These are phyloP conservation scores for Macropodus opercularis DNA, from an alignment of 2,797 vertebrate genomes.

Conservation along the genomic window DNA sequence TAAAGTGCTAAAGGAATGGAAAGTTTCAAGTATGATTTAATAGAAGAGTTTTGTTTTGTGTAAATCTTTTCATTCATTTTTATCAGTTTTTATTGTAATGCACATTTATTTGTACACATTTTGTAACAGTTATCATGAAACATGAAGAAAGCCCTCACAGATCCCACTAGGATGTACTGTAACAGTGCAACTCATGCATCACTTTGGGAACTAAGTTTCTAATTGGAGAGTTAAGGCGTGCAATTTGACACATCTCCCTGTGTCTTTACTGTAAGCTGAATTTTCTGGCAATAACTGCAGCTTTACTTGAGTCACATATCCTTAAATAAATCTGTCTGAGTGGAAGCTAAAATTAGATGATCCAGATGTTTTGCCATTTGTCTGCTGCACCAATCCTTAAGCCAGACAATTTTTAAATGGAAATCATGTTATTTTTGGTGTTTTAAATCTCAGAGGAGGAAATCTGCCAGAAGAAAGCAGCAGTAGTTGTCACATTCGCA, in stretches of 20 bases:
- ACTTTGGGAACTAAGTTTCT: constrained; percentile 18
- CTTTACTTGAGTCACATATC: constrained; percentile 19
- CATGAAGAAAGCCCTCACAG: constrained; percentile 42
- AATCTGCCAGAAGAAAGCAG: constrained; percentile 17
- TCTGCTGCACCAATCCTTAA: constrained; percentile 21
- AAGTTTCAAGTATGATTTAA: too few species aligned
- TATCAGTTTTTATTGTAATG: too few species aligned
- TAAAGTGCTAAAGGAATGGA: too few species aligned
- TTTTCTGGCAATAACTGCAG: constrained; percentile 20
- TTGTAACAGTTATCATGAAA: too few species aligned
- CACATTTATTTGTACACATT: too few species aligned
- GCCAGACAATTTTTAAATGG: constrained; percentile 56
- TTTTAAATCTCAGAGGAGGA: not conserved
- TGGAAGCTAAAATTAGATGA: constrained; percentile 59
- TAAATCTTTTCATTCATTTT: too few species aligned
- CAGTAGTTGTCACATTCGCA: constrained; percentile 10
- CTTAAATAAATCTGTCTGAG: constrained; percentile 48
- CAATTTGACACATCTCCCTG: constrained; percentile 20
- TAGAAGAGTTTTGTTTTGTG: too few species aligned
- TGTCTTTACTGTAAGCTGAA: constrained; percentile 1
- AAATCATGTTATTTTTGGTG: constrained; percentile 16
- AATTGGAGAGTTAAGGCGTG: constrained; percentile 30
- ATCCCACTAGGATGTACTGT: constrained; percentile 27
- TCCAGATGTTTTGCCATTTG: constrained; percentile 61
- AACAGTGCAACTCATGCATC: constrained; percentile 26